Evolutionary conservation across 1,140 invertebrate genomes (phyloP).

Genomic region (Caerostris darwini): DNA sequence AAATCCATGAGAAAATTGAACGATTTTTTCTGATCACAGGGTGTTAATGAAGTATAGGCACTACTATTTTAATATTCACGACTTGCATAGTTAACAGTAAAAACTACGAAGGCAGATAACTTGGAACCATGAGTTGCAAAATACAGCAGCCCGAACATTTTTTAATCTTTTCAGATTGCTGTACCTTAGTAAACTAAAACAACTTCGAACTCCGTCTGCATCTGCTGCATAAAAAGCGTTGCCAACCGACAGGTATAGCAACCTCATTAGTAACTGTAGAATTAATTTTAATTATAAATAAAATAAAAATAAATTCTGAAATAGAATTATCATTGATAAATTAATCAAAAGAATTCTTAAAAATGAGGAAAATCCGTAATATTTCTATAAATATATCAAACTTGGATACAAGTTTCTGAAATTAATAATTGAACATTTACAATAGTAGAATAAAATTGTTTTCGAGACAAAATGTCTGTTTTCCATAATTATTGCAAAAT

Average conservation of each 20-base stretch:
- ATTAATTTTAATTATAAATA: too few relatives aligned
- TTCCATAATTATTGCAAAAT: too few relatives aligned
- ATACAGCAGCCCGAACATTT: background rate
- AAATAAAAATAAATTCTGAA: too few relatives aligned
- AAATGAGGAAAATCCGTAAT: too few relatives aligned
- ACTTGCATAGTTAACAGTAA: background rate
- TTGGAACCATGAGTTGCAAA: background rate
- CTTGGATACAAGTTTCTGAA: too few relatives aligned
- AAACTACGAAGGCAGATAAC: background rate
- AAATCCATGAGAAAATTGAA: background rate
- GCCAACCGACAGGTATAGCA: slow-evolving; percentile 7
- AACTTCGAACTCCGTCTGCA: slow-evolving; percentile 50
- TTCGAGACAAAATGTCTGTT: too few relatives aligned
- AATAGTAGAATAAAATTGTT: too few relatives aligned
- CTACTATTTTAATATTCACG: background rate
- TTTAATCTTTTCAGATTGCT: background rate
- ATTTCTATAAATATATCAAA: too few relatives aligned
- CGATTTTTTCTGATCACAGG: background rate
- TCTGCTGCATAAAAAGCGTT: slow-evolving; percentile 47
- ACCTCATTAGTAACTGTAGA: background rate
- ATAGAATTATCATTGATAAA: too few relatives aligned
- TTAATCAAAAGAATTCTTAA: too few relatives aligned
- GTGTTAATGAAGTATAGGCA: background rate
- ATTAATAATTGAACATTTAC: too few relatives aligned
- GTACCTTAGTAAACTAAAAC: slow-evolving; percentile 34